Evolutionary conservation across 2,113 vertebrate species (phyloP), one percentile per base, ranked within the genome.

Genomic region (Numenius arquata): DNA sequence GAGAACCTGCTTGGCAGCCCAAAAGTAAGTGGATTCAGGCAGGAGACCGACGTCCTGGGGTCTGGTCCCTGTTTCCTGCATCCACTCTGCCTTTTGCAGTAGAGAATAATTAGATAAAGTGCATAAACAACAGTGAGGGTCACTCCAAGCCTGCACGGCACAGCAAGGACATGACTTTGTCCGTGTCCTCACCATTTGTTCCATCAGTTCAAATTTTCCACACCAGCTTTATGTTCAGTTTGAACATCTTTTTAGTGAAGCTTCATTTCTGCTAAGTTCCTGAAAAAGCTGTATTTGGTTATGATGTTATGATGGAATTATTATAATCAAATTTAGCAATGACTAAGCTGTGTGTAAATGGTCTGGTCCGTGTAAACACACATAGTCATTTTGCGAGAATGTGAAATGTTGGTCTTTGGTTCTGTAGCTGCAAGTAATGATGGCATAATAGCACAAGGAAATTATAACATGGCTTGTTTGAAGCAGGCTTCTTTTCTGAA

Each of bases 251-350:
- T 97, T 96, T 88, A 97, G 88, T 67, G 79, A 90, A 23, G 22
- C 27, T 82, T 91, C 85, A 72, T 79, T 95, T 94, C 77, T 85
- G 67, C 79, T 88, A 87, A 95, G 88, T 97, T 97, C 79, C 72
- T 68, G 53, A 87, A 61, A 95, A 97, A 97, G 80, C 83, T 84
- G 90, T 95, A 89, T 97, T 96, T 96, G 86, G 91, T 92, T 92
- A 95, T 68, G 84, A 83, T 92, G 71, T 86, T 96, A 94, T 56
- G 67, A 85, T 71, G 47, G 86, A 97, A 92, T 92, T 91, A 67
- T 62, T 93, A 41, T 93, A 95, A 97, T 97, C 88, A 97, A 95
- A 95, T 83, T 81, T 94, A 97, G 88, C 88, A 89, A 88, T 77
- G 92, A 83, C 93, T 88, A 93, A 92, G 81, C 59, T 84, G 81